Conservation (phyloP, 2,797 vertebrate species). For the Potorous gilbertii region DNA sequence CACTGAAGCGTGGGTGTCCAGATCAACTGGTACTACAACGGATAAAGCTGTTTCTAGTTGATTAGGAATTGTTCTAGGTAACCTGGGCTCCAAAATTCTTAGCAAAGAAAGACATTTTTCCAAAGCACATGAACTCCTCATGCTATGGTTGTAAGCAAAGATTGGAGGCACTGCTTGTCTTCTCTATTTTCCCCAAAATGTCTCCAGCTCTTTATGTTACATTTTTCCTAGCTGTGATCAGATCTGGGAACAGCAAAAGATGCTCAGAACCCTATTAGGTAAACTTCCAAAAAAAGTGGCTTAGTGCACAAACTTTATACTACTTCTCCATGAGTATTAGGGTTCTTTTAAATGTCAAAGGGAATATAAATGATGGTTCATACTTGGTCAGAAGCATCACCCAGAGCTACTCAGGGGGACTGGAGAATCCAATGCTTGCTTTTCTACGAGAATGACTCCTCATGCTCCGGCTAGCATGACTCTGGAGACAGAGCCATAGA, state of each 20-base stretch:
- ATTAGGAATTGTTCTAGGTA: conserved; percentile 54
- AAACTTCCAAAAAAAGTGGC: background rate
- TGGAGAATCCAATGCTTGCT: background rate
- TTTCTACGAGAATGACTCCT: background rate
- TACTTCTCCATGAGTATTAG: background rate
- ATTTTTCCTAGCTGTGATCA: conserved; percentile 22
- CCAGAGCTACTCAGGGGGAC: background rate
- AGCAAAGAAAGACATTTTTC: conserved; percentile 49
- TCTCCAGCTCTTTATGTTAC: conserved; percentile 5
- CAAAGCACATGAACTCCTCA: conserved; percentile 42
- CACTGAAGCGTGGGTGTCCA: conserved; percentile 55
- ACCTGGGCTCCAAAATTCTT: conserved; percentile 46
- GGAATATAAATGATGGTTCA: background rate
- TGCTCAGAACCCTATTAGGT: background rate
- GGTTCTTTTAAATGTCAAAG: background rate
- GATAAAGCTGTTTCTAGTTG: conserved; percentile 60
- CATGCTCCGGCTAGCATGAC: background rate
- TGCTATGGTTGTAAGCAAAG: background rate
- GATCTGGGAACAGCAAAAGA: background rate
- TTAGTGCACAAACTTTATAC: background rate
- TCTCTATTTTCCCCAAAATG: conserved; percentile 27
- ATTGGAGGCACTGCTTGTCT: conserved; percentile 26
- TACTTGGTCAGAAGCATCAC: background rate
- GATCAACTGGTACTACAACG: conserved; percentile 25
- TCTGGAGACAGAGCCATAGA: background rate